phyloP scores from a whole-genome alignment of 1,140 invertebrate genomes.

The Pseudachorutes palmiensis region DNA sequence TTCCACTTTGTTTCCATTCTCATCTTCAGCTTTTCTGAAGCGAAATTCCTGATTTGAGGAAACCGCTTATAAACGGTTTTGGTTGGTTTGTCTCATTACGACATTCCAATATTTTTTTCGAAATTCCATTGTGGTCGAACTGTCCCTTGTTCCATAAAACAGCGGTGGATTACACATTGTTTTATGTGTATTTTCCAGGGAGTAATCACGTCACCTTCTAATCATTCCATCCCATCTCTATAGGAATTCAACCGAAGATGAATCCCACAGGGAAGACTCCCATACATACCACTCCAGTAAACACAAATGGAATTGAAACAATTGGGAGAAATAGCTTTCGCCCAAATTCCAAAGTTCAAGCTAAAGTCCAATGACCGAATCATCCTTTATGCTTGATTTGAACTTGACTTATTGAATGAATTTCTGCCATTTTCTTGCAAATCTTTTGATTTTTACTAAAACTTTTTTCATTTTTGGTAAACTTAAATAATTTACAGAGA shows the following conservation, averaged over 20 bases:
- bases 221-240: not conserved
- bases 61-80: no score
- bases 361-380: not conserved
- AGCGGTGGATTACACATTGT: not conserved
- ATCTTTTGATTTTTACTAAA: not conserved
- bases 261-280: not conserved
- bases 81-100: slow-evolving; percentile 8
- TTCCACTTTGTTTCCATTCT: no score
- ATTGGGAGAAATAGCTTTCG: not conserved
- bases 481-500: not conserved
- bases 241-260: not conserved
- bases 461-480: not conserved
- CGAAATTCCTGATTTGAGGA: no score
- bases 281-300: not conserved
- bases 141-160: not conserved
- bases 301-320: not conserved
- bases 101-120: not conserved
- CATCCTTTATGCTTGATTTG: not conserved
- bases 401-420: not conserved
- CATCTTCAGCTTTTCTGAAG: no score
- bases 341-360: no score
- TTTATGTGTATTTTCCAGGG: not conserved
- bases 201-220: slow-evolving; percentile 8
- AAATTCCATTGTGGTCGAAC: not conserved
- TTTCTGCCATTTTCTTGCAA: not conserved